Percentiles rank a stretch among this genome's conserved stretches.
These are phyloP conservation scores for Magallana gigas DNA, from an alignment of 1,140 invertebrate species.

Conservation along the genomic window DNA sequence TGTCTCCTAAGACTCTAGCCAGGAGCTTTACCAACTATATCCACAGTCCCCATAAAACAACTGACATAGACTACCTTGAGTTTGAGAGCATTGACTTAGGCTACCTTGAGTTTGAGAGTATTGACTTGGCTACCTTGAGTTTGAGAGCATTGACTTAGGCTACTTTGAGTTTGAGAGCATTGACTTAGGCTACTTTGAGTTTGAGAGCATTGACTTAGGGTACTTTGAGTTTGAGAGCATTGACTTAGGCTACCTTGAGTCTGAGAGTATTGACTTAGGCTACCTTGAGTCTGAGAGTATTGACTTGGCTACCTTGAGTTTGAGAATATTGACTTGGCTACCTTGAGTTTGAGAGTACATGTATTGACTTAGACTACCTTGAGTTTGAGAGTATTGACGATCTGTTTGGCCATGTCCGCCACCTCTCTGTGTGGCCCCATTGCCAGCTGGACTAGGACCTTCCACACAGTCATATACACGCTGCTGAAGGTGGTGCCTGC, in stretches of 20 bases:
- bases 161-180: not conserved
- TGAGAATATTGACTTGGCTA: slow-evolving; percentile 85
- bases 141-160: slow-evolving; percentile 85
- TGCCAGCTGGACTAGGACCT: slow-evolving; percentile 86
- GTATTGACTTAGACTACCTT: slow-evolving; percentile 83
- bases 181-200: slow-evolving; percentile 83
- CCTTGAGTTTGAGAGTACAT: slow-evolving; percentile 88
- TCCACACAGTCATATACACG: slow-evolving; percentile 93
- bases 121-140: slow-evolving; percentile 84
- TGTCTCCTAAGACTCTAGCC: not conserved
- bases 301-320: slow-evolving; percentile 88
- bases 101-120: slow-evolving; percentile 88
- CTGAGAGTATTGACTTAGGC: slow-evolving; percentile 85
- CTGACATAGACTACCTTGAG: slow-evolving; percentile 83
- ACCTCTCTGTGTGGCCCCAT: slow-evolving; percentile 92
- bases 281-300: slow-evolving; percentile 89
- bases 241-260: slow-evolving; percentile 83
- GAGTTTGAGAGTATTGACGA: slow-evolving; percentile 88
- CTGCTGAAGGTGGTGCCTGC: slow-evolving; percentile 67
- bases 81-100: slow-evolving; percentile 85
- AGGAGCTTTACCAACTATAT: too few species aligned
- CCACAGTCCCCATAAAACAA: too few species aligned
- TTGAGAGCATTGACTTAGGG: slow-evolving; percentile 85
- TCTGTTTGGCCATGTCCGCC: slow-evolving; percentile 86
- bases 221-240: slow-evolving; percentile 89